These are phyloP conservation scores for Eueides isabella DNA, from an alignment of 1,140 invertebrate species.

Conservation along the genomic window DNA sequence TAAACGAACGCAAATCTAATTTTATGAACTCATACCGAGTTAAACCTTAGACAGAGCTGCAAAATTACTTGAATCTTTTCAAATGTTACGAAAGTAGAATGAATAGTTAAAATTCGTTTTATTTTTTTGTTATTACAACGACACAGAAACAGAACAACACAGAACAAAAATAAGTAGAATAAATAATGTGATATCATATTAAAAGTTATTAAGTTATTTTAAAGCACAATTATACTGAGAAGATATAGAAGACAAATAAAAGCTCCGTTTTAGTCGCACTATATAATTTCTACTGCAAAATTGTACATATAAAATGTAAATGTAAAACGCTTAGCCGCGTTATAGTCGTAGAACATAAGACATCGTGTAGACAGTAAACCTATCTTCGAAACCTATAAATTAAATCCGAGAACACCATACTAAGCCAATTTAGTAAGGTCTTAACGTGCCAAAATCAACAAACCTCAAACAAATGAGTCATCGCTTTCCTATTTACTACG, in stretches of 20 bases:
- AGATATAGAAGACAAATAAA: too few species aligned
- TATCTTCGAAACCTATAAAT: neutral
- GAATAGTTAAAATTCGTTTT: neutral
- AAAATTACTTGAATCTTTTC: neutral
- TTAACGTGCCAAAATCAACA: constrained; percentile 6
- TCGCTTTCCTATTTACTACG: neutral
- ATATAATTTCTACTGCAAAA: too few species aligned
- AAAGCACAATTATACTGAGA: too few species aligned
- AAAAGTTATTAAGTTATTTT: too few species aligned
- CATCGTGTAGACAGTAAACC: neutral
- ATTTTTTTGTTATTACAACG: too few species aligned
- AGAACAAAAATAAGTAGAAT: too few species aligned
- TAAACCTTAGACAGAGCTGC: constrained; percentile 5
- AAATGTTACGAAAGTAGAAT: neutral
- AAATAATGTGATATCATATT: too few species aligned
- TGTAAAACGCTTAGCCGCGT: neutral
- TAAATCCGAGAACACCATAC: neutral
- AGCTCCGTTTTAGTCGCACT: too few species aligned
- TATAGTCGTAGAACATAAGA: neutral
- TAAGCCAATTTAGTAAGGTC: neutral
- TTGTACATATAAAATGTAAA: neutral
- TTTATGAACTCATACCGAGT: constrained; percentile 25
- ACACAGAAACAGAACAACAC: too few species aligned
- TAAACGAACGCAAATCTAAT: constrained; percentile 31
- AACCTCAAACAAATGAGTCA: constrained; percentile 10